These are phyloP conservation scores for Oscheius sp. DNA, from an alignment of 2,888 invertebrate genomes.

Conservation along the genomic window DNA sequence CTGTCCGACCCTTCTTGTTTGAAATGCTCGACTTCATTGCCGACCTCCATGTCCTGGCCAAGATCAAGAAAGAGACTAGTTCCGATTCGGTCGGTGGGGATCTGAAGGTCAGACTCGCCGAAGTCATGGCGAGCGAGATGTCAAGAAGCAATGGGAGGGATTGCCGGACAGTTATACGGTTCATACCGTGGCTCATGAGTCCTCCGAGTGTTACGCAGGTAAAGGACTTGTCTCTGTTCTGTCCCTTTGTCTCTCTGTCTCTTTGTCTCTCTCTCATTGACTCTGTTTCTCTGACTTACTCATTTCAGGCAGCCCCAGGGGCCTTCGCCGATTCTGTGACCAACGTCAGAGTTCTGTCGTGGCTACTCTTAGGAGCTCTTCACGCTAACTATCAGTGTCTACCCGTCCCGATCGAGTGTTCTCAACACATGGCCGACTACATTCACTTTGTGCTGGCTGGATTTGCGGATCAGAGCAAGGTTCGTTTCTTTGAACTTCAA, in stretches of 20 bases:
- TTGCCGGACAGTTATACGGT: slow-evolving; percentile 67
- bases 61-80: slow-evolving; percentile 81
- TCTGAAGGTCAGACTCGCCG: slow-evolving; percentile 83
- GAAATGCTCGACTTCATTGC: slow-evolving; percentile 94
- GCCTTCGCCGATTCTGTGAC: slow-evolving; percentile 72
- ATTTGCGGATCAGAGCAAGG: slow-evolving; percentile 93
- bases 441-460: slow-evolving; percentile 95
- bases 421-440: slow-evolving; percentile 95
- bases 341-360: slow-evolving; percentile 87
- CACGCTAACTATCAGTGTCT: slow-evolving; percentile 78
- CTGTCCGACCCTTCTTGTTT: slow-evolving; percentile 88
- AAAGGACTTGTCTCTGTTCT: background rate
- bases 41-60: slow-evolving; percentile 94
- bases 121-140: slow-evolving; percentile 58
- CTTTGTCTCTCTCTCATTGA: background rate
- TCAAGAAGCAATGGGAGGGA: slow-evolving; percentile 63
- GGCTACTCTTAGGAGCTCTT: slow-evolving; percentile 94
- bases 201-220: slow-evolving; percentile 70
- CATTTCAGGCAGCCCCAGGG: slow-evolving; percentile 61
- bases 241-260: background rate
- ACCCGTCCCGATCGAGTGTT: slow-evolving; percentile 94
- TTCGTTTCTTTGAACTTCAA: slow-evolving; percentile 44
- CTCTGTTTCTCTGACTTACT: background rate
- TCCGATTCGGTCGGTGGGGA: slow-evolving; percentile 87
- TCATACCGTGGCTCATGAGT: slow-evolving; percentile 72